Evolutionary conservation across 2,888 invertebrate species (phyloP).

Genomic region (Eumacrocentrus americanus): DNA sequence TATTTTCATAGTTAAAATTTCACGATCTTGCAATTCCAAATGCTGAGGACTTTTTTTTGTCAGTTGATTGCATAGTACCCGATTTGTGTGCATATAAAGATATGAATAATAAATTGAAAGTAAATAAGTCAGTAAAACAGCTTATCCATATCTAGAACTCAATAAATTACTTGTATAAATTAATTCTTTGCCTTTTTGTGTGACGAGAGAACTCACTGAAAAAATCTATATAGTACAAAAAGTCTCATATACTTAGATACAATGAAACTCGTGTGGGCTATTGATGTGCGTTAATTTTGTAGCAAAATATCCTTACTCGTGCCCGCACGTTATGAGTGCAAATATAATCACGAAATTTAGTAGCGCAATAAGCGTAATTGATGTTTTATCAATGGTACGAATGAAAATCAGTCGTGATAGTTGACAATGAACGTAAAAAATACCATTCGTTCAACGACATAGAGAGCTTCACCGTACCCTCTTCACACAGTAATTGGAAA

Average conservation of each 20-base stretch:
- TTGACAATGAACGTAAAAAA: constrained; percentile 2
- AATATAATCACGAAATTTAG: constrained; percentile 21
- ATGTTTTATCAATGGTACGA: constrained; percentile 16
- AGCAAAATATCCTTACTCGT: constrained; percentile 33
- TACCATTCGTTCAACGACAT: constrained; percentile 16
- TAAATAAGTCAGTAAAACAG: constrained; percentile 1
- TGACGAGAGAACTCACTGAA: constrained; percentile 1
- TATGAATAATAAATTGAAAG: neutral
- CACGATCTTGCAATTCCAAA: constrained; percentile 11
- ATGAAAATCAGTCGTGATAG: constrained; percentile 14
- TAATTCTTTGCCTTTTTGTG: neutral
- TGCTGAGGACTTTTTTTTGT: neutral
- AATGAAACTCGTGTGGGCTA: neutral
- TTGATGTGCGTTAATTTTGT: constrained; percentile 25
- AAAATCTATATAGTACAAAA: constrained; percentile 17
- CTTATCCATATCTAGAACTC: neutral
- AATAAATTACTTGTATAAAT: constrained; percentile 11
- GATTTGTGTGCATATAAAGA: constrained; percentile 4
- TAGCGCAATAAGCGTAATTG: constrained; percentile 34
- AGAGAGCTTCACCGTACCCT: constrained; percentile 5
- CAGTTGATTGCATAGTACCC: neutral
- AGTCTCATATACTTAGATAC: neutral
- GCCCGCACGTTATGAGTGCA: constrained; percentile 34
- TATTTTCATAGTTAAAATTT: neutral
- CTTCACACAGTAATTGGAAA: neutral